These are phyloP conservation scores for Conopomorpha cramerella DNA, from an alignment of 1,140 invertebrate genomes.

Conservation along the genomic window DNA sequence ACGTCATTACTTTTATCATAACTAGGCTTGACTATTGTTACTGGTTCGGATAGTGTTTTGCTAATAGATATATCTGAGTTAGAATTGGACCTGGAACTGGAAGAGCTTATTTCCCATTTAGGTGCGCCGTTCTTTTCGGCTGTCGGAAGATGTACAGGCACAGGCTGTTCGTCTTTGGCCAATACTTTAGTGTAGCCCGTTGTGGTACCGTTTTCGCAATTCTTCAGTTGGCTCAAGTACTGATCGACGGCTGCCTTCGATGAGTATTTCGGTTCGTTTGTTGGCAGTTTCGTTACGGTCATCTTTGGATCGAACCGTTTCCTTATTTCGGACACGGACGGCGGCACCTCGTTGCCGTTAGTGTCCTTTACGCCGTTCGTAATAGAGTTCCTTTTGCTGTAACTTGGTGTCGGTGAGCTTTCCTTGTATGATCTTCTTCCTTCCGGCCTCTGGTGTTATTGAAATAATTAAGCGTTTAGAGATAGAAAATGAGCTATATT, in stretches of 20 bases:
- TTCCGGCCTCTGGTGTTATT: constrained; percentile 45
- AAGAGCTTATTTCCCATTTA: constrained; percentile 38
- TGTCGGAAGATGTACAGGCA: constrained; percentile 46
- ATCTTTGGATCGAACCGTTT: constrained; percentile 59
- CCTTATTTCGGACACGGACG: constrained; percentile 60
- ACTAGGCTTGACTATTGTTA: constrained; percentile 31
- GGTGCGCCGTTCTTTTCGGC: constrained; percentile 38
- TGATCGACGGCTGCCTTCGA: constrained; percentile 36
- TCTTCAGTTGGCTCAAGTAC: constrained; percentile 42
- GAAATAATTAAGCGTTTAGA: constrained; percentile 24
- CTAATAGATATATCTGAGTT: constrained; percentile 49
- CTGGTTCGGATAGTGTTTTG: constrained; percentile 49
- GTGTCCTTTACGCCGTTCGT: constrained; percentile 50
- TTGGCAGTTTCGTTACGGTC: constrained; percentile 50
- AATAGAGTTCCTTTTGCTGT: constrained; percentile 36
- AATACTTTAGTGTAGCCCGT: constrained; percentile 31
- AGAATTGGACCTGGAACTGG: constrained; percentile 35
- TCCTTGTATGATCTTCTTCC: constrained; percentile 38
- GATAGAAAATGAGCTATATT: background rate
- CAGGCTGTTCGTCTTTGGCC: constrained; percentile 41
- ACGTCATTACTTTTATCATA: constrained; percentile 30
- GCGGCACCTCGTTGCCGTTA: constrained; percentile 59
- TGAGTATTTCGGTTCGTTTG: constrained; percentile 30
- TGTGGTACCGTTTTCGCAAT: constrained; percentile 39
- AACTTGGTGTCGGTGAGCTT: constrained; percentile 28